These are phyloP conservation scores for Macropis europaea DNA, from an alignment of 2,888 invertebrate genomes.

Conservation along the genomic window DNA sequence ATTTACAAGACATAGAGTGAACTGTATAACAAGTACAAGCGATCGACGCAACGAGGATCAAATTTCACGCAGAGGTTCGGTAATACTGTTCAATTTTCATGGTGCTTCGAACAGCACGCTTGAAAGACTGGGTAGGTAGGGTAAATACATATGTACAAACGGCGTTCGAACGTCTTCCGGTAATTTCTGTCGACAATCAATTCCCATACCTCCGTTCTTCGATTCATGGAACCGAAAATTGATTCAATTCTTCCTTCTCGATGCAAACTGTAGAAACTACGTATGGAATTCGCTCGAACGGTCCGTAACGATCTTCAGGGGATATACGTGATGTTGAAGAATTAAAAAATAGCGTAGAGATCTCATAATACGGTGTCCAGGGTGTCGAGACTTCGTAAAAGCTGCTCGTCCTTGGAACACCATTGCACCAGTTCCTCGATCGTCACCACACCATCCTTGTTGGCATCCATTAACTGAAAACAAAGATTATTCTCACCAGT, in stretches of 20 bases:
- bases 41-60: conserved; percentile 2
- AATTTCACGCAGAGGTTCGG: neutral
- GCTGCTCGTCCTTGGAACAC: conserved; percentile 88
- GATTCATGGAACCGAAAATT: neutral
- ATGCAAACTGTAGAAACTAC: neutral
- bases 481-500: neutral
- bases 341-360: conserved; percentile 29
- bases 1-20: neutral
- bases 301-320: neutral
- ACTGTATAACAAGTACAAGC: neutral
- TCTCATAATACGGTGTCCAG: conserved; percentile 89
- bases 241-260: too few relatives aligned
- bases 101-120: conserved; percentile 35
- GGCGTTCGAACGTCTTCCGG: conserved; percentile 48
- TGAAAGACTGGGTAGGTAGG: conserved; percentile 75
- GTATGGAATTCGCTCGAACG: conserved; percentile 21
- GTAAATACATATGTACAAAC: conserved; percentile 71
- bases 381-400: conserved; percentile 86
- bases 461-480: conserved; percentile 88
- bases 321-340: neutral
- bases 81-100: conserved; percentile 47
- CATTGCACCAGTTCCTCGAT: conserved; percentile 90
- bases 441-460: conserved; percentile 90
- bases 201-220: neutral
- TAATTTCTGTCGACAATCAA: neutral